These are phyloP conservation scores for Dendroctonus valens DNA, from an alignment of 1,140 invertebrate genomes.

Conservation along the genomic window DNA sequence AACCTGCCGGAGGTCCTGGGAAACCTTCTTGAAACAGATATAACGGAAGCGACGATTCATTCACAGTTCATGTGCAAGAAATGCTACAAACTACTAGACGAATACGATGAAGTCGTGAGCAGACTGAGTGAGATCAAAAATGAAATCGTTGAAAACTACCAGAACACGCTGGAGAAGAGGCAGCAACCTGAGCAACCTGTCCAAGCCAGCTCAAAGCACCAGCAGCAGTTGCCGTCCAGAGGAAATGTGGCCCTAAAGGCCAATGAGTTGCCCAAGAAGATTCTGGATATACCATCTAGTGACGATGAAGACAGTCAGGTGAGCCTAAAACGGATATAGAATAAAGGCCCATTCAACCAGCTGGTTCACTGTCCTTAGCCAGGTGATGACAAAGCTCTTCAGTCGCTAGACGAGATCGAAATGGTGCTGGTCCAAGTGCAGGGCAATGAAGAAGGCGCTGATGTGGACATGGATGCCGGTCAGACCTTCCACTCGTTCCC, in stretches of 20 bases:
- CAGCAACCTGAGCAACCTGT: neutral
- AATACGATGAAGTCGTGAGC: constrained; percentile 61
- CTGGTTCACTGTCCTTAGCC: neutral
- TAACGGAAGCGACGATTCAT: constrained; percentile 54
- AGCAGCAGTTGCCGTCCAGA: constrained; percentile 21
- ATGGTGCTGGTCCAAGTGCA: constrained; percentile 47
- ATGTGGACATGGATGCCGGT: constrained; percentile 24
- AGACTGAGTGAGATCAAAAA: constrained; percentile 40
- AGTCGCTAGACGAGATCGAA: constrained; percentile 46
- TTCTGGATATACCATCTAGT: constrained; percentile 47
- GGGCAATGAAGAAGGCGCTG: constrained; percentile 29
- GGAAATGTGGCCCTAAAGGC: constrained; percentile 17
- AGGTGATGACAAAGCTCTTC: constrained; percentile 34
- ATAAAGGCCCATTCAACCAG: too few species aligned
- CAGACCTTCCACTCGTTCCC: constrained; percentile 17
- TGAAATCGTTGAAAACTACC: constrained; percentile 45
- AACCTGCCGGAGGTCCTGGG: constrained; percentile 53
- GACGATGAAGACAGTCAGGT: constrained; percentile 42
- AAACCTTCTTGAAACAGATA: constrained; percentile 53
- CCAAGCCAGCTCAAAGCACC: neutral
- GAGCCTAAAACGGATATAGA: too few species aligned
- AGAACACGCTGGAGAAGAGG: constrained; percentile 35
- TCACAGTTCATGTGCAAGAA: constrained; percentile 62
- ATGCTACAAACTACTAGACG: constrained; percentile 61
- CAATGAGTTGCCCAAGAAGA: constrained; percentile 42